phyloP scores from a whole-genome alignment of 1,140 invertebrate species.

The Onthophagus taurus region DNA sequence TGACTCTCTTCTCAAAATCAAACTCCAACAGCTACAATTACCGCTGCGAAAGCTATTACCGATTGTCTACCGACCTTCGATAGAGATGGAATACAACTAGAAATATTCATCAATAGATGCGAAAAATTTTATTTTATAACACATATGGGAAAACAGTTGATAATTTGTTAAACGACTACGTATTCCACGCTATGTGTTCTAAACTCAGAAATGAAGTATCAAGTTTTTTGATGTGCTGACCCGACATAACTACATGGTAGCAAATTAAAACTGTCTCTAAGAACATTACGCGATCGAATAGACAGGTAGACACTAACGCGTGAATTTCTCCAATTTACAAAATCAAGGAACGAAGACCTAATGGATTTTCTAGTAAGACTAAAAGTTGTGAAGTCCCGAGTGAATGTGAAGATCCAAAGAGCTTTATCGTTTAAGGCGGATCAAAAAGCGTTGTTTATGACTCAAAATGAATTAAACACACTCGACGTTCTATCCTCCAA shows the following conservation, averaged over 20 bases:
- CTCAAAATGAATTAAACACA: slow-evolving; percentile 1
- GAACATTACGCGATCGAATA: slow-evolving; percentile 2
- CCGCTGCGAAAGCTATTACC: slow-evolving; percentile 1
- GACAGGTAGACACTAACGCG: slow-evolving; percentile 4
- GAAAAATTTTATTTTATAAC: slow-evolving; percentile 8
- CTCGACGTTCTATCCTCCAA: neutral
- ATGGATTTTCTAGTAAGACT: slow-evolving; percentile 7
- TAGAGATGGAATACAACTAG: neutral
- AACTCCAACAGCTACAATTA: neutral
- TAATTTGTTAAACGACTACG: slow-evolving; percentile 6
- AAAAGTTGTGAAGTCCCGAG: neutral
- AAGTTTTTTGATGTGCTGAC: slow-evolving; percentile 4
- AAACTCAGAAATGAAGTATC: slow-evolving; percentile 5
- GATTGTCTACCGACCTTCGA: slow-evolving; percentile 10
- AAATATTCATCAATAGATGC: slow-evolving; percentile 4
- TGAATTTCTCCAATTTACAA: slow-evolving; percentile 3
- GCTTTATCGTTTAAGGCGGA: neutral
- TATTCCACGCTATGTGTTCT: slow-evolving; percentile 2
- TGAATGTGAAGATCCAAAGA: slow-evolving; percentile 2
- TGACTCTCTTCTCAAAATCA: too few species aligned
- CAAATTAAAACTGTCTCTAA: neutral
- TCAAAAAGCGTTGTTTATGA: neutral
- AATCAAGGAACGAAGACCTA: neutral
- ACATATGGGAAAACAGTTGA: neutral
- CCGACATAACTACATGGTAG: neutral